A percentile compares a stretch with the other conserved stretches of the same genome.
Evolutionary conservation across 2,888 invertebrate species (phyloP).

Genomic region (Corythucha ciliata): DNA sequence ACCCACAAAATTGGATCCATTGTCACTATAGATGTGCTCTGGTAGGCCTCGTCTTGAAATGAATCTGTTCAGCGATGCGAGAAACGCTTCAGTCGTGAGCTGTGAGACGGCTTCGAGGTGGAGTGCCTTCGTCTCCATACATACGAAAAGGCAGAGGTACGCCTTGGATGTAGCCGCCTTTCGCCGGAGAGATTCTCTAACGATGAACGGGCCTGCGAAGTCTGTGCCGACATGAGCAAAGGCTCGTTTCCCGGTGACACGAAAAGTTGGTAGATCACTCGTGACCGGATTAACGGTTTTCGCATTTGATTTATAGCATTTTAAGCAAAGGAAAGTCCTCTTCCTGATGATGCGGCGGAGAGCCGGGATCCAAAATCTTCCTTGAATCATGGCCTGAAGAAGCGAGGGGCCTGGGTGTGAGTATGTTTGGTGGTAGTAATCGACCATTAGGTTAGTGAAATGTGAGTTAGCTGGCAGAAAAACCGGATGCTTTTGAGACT

Average conservation of each 20-base stretch:
- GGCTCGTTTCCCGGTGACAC: constrained; percentile 25
- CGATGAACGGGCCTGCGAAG: constrained; percentile 31
- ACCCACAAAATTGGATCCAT: constrained; percentile 38
- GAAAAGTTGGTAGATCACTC: constrained; percentile 28
- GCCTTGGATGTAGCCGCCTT: constrained; percentile 20
- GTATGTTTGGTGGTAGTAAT: constrained; percentile 20
- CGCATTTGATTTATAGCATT: constrained; percentile 16
- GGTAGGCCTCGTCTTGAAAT: constrained; percentile 34
- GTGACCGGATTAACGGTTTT: constrained; percentile 20
- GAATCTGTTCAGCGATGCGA: constrained; percentile 36
- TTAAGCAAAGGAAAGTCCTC: constrained; percentile 14
- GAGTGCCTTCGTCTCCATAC: constrained; percentile 35
- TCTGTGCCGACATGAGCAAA: constrained; percentile 31
- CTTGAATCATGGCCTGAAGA: constrained; percentile 2
- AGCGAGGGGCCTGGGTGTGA: constrained; percentile 15
- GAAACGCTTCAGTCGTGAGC: constrained; percentile 35
- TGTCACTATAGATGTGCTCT: constrained; percentile 34
- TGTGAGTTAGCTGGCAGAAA: constrained; percentile 22
- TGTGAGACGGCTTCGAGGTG: constrained; percentile 37
- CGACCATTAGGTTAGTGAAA: constrained; percentile 17
- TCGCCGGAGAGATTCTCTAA: constrained; percentile 4
- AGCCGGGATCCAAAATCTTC: constrained; percentile 13
- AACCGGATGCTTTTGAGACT: constrained; percentile 17
- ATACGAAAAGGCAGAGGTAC: constrained; percentile 33
- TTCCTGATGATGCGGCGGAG: background rate